These are phyloP conservation scores for Crematogaster levior DNA, from an alignment of 2,888 invertebrate species.

Conservation along the genomic window DNA sequence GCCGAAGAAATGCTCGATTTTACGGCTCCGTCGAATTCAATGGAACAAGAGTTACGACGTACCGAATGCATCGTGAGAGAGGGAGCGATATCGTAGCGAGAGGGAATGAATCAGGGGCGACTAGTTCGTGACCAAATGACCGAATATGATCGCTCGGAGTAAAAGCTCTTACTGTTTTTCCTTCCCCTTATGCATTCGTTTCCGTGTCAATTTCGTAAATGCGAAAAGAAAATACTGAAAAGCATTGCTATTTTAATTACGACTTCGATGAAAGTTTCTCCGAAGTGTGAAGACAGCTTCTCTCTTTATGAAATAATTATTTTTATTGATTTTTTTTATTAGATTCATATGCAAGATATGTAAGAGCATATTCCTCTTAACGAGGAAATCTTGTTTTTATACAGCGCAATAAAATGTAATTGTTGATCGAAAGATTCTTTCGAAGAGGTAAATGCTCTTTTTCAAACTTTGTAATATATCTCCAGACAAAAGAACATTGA, in stretches of 20 bases:
- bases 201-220: slow-evolving; percentile 57
- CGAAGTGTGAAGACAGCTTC: neutral
- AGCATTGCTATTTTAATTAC: slow-evolving; percentile 56
- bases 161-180: slow-evolving; percentile 58
- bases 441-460: neutral
- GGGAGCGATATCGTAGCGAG: slow-evolving; percentile 34
- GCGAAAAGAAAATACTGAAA: neutral
- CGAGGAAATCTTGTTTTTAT: neutral
- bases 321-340: neutral
- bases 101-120: slow-evolving; percentile 64
- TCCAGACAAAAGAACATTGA: neutral
- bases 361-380: neutral
- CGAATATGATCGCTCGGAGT: slow-evolving; percentile 63
- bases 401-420: neutral
- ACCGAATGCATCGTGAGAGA: slow-evolving; percentile 60
- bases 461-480: neutral
- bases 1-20: slow-evolving; percentile 77
- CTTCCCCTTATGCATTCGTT: slow-evolving; percentile 54
- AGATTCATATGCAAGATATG: neutral
- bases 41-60: slow-evolving; percentile 78
- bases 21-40: slow-evolving; percentile 79
- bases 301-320: neutral
- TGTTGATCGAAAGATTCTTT: neutral
- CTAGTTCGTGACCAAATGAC: slow-evolving; percentile 66
- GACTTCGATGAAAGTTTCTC: slow-evolving; percentile 4